Percentiles rank a stretch among this genome's conserved stretches.
These are phyloP conservation scores for Antrozous pallidus DNA, from an alignment of 2,797 vertebrate species.

Conservation along the genomic window DNA sequence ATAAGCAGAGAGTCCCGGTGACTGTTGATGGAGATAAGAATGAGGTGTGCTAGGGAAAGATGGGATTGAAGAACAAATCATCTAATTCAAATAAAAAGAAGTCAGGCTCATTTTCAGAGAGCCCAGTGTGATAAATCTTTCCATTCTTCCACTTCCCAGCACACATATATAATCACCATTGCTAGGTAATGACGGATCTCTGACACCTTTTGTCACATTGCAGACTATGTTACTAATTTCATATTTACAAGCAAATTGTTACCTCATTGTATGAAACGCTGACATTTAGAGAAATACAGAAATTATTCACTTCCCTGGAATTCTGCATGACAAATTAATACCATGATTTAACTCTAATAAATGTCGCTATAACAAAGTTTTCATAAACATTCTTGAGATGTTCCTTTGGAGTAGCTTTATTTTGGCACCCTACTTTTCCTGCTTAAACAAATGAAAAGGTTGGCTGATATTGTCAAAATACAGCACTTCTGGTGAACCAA, in stretches of 20 bases:
- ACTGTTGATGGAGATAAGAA: not conserved
- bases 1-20: not conserved
- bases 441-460: slow-evolving; percentile 84
- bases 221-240: slow-evolving; percentile 64
- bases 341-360: slow-evolving; percentile 80
- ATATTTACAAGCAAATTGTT: slow-evolving; percentile 80
- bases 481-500: slow-evolving; percentile 79
- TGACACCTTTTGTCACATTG: slow-evolving; percentile 69
- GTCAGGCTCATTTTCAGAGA: slow-evolving; percentile 40
- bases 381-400: slow-evolving; percentile 84
- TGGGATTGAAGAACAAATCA: slow-evolving; percentile 10
- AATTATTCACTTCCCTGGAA: slow-evolving; percentile 83
- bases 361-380: slow-evolving; percentile 81
- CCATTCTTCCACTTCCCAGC: slow-evolving; percentile 48
- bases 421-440: slow-evolving; percentile 84
- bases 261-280: slow-evolving; percentile 76
- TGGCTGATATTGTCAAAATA: slow-evolving; percentile 84
- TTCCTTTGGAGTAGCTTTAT: slow-evolving; percentile 83
- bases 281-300: slow-evolving; percentile 79
- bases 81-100: not conserved
- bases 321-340: slow-evolving; percentile 83
- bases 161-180: slow-evolving; percentile 70
- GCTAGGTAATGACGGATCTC: slow-evolving; percentile 75
- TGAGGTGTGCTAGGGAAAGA: not conserved
- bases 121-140: slow-evolving; percentile 66